Percentiles rank a stretch among this genome's conserved stretches.
These are phyloP conservation scores for Odontothrips loti DNA, from an alignment of 2,888 invertebrate species.

Conservation along the genomic window DNA sequence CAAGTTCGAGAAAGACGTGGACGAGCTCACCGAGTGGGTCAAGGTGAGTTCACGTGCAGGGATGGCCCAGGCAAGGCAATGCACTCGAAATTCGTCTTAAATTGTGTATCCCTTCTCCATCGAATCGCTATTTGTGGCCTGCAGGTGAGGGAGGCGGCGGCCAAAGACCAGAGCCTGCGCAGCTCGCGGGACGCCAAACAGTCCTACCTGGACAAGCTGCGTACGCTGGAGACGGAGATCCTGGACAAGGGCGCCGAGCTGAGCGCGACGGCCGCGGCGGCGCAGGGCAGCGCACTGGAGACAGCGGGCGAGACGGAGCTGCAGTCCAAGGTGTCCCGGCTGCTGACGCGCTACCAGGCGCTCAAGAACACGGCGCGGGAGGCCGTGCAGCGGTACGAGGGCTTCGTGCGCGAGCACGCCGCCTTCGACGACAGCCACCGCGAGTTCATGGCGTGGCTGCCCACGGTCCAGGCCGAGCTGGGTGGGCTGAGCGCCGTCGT, in stretches of 20 bases:
- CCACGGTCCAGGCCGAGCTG: slow-evolving; percentile 65
- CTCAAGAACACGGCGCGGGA: slow-evolving; percentile 74
- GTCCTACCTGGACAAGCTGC: slow-evolving; percentile 71
- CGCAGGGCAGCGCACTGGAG: slow-evolving; percentile 12
- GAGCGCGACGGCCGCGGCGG: slow-evolving; percentile 41
- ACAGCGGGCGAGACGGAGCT: slow-evolving; percentile 53
- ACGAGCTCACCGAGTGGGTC: slow-evolving; percentile 77
- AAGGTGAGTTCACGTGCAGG: slow-evolving; percentile 50
- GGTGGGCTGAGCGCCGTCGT: slow-evolving; percentile 76
- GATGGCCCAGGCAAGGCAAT: too few species aligned
- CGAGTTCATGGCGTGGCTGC: slow-evolving; percentile 70
- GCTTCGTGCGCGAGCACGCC: slow-evolving; percentile 80
- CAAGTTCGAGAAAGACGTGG: slow-evolving; percentile 71
- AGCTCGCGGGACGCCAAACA: slow-evolving; percentile 79
- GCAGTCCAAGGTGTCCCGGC: slow-evolving; percentile 69
- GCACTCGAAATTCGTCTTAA: neutral
- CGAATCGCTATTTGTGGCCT: neutral
- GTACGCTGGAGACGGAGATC: slow-evolving; percentile 66
- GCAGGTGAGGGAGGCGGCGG: slow-evolving; percentile 64
- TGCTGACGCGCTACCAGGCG: slow-evolving; percentile 76
- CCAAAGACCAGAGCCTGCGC: slow-evolving; percentile 85
- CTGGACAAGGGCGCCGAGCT: slow-evolving; percentile 63
- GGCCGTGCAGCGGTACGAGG: slow-evolving; percentile 73
- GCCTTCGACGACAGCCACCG: slow-evolving; percentile 66
- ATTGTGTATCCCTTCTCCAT: neutral